Evolutionary conservation across 2,113 vertebrate genomes (phyloP).

Genomic region (Alosa alosa): DNA sequence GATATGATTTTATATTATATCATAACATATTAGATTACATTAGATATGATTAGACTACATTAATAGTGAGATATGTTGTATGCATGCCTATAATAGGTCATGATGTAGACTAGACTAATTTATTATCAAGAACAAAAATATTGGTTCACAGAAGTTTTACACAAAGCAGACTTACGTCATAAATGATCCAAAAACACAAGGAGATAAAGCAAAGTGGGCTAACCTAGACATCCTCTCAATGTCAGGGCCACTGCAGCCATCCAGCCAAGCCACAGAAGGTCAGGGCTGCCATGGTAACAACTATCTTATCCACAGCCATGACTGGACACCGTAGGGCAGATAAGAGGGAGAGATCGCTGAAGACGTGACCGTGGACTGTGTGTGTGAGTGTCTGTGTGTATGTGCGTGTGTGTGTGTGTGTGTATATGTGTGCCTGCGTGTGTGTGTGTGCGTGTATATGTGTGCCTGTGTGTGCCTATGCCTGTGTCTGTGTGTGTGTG

Average conservation of each 20-base stretch:
- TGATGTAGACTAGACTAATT: not conserved
- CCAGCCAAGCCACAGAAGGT: conserved; percentile 21
- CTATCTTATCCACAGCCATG: conserved; percentile 23
- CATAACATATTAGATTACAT: not conserved
- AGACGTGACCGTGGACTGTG: conserved; percentile 3
- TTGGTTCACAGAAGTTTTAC: not conserved
- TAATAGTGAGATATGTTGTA: too few species aligned
- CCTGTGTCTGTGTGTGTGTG: conserved; percentile 2
- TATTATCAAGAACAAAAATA: not conserved
- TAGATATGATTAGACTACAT: too few species aligned
- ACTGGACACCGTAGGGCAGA: conserved; percentile 22
- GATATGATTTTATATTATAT: not conserved
- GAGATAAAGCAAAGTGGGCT: not conserved
- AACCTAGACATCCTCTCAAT: not conserved
- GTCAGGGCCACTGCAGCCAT: not conserved
- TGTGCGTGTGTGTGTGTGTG: not conserved
- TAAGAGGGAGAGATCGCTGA: conserved; percentile 14
- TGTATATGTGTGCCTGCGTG: not conserved
- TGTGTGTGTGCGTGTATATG: not conserved
- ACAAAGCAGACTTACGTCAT: not conserved
- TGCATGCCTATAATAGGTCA: not conserved
- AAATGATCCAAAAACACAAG: not conserved
- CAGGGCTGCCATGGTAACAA: conserved; percentile 31
- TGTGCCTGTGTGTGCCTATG: not conserved
- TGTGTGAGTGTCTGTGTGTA: not conserved